A percentile compares a stretch with the other conserved stretches of the same genome.
Conservation (phyloP, 1,140 invertebrate genomes). For the Pseudomyrmex pallidus region DNA sequence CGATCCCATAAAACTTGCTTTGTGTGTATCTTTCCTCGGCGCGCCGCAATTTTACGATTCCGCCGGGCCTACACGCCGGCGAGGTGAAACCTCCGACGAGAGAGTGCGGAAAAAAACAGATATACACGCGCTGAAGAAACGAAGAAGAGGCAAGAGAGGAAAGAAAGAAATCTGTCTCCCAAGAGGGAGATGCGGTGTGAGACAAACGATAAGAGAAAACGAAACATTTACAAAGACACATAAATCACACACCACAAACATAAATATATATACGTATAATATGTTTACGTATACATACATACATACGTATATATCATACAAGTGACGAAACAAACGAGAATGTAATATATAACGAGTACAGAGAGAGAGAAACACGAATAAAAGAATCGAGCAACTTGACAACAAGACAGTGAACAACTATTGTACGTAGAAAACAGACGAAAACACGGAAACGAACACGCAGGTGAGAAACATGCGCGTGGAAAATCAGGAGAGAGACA, state of each 20-base stretch:
- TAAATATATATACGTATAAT: not conserved
- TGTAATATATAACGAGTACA: constrained; percentile 33
- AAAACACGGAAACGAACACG: constrained; percentile 32
- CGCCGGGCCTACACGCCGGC: constrained; percentile 33
- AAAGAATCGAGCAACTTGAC: constrained; percentile 47
- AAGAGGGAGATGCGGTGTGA: not conserved
- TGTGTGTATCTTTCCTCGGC: not conserved
- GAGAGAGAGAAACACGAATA: constrained; percentile 26
- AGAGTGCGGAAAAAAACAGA: not conserved
- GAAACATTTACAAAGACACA: constrained; percentile 48
- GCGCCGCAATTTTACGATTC: constrained; percentile 43
- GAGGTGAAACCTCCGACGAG: constrained; percentile 7
- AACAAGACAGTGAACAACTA: constrained; percentile 44
- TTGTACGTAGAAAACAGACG: too few species aligned
- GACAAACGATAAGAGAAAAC: constrained; percentile 39
- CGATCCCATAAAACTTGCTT: constrained; percentile 31
- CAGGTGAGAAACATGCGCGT: constrained; percentile 29
- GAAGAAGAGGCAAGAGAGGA: constrained; percentile 22
- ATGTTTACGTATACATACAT: too few species aligned
- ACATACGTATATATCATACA: too few species aligned
- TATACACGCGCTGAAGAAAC: too few species aligned
- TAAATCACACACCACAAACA: constrained; percentile 44
- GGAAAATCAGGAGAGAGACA: constrained; percentile 20
- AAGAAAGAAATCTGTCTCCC: constrained; percentile 15
- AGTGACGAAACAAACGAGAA: too few species aligned